Evolutionary conservation across 2,888 invertebrate species (phyloP).

Genomic region (Morpho deidamia): DNA sequence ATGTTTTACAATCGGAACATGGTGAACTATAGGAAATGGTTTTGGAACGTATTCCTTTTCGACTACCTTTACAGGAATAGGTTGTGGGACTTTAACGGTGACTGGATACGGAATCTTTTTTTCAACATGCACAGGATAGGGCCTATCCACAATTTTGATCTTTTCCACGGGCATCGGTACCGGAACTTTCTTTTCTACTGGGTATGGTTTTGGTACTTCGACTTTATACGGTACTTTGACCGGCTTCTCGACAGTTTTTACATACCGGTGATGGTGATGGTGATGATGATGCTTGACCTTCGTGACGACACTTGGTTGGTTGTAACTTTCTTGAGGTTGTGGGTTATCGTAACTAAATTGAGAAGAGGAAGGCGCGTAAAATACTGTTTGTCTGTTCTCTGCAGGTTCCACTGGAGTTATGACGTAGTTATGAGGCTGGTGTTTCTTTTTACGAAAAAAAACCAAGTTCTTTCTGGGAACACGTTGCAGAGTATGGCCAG

Average conservation of each 20-base stretch:
- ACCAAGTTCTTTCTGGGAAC: constrained; percentile 49
- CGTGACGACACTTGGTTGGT: constrained; percentile 45
- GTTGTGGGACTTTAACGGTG: constrained; percentile 63
- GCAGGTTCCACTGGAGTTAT: constrained; percentile 1
- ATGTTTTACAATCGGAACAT: constrained; percentile 58
- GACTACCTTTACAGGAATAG: constrained; percentile 70
- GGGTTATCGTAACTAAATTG: constrained; percentile 42
- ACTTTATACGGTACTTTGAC: constrained; percentile 70
- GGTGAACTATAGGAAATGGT: constrained; percentile 67
- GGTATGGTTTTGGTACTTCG: constrained; percentile 77
- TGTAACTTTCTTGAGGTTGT: constrained; percentile 45
- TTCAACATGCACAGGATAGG: constrained; percentile 65
- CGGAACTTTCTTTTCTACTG: constrained; percentile 64
- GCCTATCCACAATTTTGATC: constrained; percentile 47
- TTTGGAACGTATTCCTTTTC: constrained; percentile 71
- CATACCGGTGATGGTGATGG: constrained; percentile 81
- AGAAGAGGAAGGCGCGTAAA: constrained; percentile 20
- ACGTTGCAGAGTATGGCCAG: constrained; percentile 29
- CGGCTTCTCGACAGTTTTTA: constrained; percentile 79
- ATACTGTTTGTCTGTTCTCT: constrained; percentile 9
- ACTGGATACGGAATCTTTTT: constrained; percentile 68
- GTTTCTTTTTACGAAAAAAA: constrained; percentile 47
- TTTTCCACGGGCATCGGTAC: constrained; percentile 41
- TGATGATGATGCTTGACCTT: constrained; percentile 81
- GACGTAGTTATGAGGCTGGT: constrained; percentile 36